phyloP scores from a whole-genome alignment of 2,888 invertebrate species.

The Scaptomyza polygonia region DNA sequence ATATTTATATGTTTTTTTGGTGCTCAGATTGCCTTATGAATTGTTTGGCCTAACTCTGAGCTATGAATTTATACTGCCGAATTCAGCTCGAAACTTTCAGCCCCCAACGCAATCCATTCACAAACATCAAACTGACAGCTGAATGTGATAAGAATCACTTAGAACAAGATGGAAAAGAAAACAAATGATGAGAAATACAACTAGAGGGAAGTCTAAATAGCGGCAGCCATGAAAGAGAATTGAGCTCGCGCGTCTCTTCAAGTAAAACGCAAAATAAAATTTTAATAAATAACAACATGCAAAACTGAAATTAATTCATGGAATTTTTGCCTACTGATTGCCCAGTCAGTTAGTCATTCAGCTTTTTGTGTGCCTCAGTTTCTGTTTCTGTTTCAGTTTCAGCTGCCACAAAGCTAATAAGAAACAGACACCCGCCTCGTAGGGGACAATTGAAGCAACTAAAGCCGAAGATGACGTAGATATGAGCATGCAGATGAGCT shows the following conservation, averaged over 20 bases:
- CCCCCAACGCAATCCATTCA: slow-evolving; percentile 27
- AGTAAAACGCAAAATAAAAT: slow-evolving; percentile 62
- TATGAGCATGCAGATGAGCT: slow-evolving; percentile 76
- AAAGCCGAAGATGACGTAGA: slow-evolving; percentile 63
- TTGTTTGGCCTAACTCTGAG: background rate
- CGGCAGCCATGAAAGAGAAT: slow-evolving; percentile 72
- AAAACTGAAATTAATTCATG: slow-evolving; percentile 84
- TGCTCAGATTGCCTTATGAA: no score
- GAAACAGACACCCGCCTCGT: slow-evolving; percentile 75
- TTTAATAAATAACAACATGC: slow-evolving; percentile 83
- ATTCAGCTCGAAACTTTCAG: background rate
- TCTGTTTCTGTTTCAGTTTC: slow-evolving; percentile 4
- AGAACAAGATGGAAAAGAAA: slow-evolving; percentile 3
- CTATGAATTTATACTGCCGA: background rate
- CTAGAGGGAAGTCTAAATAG: slow-evolving; percentile 43
- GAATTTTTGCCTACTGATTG: slow-evolving; percentile 74
- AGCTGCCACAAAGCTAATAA: slow-evolving; percentile 58
- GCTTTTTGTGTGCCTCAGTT: slow-evolving; percentile 3
- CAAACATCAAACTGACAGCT: slow-evolving; percentile 29
- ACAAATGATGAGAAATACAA: slow-evolving; percentile 53
- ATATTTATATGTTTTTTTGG: no score
- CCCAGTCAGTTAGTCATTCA: slow-evolving; percentile 12
- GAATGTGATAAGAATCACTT: slow-evolving; percentile 60
- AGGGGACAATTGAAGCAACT: slow-evolving; percentile 62
- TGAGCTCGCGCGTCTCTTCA: slow-evolving; percentile 8